phyloP scores from a whole-genome alignment of 2,888 invertebrate species.

The Phoenoteleia sp. region DNA sequence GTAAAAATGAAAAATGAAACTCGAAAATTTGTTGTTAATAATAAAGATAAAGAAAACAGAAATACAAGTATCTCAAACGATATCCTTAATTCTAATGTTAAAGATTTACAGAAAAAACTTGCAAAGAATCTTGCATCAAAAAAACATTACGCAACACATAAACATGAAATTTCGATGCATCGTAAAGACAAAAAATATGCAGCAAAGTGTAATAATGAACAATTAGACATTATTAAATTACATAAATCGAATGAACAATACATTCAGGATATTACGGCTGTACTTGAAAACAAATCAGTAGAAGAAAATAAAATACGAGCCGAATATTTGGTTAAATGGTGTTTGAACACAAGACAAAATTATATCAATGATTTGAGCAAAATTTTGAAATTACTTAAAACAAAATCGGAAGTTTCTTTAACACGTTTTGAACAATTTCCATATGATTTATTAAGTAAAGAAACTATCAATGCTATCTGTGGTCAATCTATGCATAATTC shows the following conservation, averaged over 20 bases:
- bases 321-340: slow-evolving; percentile 6
- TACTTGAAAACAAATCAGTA: background rate
- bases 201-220: too few species aligned
- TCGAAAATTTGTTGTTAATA: too few species aligned
- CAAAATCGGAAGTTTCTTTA: slow-evolving; percentile 3
- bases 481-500: slow-evolving; percentile 29
- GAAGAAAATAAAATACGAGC: slow-evolving; percentile 14
- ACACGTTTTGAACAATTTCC: background rate
- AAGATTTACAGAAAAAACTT: too few species aligned
- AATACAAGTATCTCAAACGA: too few species aligned
- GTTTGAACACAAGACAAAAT: background rate
- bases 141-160: background rate
- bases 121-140: too few species aligned
- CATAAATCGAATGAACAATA: slow-evolving; percentile 10
- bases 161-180: background rate
- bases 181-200: too few species aligned
- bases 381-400: too few species aligned
- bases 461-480: slow-evolving; percentile 3
- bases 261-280: slow-evolving; percentile 5
- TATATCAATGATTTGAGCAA: too few species aligned
- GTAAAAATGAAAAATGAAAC: too few species aligned
- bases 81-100: too few species aligned
- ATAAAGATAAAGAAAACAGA: too few species aligned
- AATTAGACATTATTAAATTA: background rate
- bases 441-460: background rate